Percentiles rank a stretch among this genome's conserved stretches.
phyloP scores from a whole-genome alignment of 2,797 vertebrate genomes.

The Salmo trutta region DNA sequence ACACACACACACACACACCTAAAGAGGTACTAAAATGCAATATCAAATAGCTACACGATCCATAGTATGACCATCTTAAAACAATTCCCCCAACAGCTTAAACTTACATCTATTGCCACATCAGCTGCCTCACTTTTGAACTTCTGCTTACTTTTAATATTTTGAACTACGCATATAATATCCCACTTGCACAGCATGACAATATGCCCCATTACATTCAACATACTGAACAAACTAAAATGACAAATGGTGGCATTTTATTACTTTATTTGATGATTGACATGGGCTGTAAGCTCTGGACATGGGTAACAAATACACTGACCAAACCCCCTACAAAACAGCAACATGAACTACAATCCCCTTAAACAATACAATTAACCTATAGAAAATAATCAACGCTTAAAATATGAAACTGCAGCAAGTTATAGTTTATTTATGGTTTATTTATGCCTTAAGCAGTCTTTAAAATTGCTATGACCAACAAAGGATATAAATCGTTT shows the following conservation, averaged over 20 bases:
- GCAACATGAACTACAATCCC: background rate
- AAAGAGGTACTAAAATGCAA: too few relatives aligned
- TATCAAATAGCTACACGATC: too few relatives aligned
- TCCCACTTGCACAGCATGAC: background rate
- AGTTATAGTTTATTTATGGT: background rate
- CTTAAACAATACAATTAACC: background rate
- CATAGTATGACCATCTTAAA: too few relatives aligned
- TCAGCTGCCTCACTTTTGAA: background rate
- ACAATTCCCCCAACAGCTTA: too few relatives aligned
- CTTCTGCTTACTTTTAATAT: background rate
- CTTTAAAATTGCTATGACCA: background rate
- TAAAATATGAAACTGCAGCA: background rate
- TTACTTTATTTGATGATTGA: conserved; percentile 58
- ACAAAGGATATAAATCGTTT: background rate
- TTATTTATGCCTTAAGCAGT: background rate
- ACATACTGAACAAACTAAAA: background rate
- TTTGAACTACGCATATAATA: background rate
- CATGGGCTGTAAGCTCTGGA: conserved; percentile 1
- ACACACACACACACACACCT: too few relatives aligned
- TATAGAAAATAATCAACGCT: background rate
- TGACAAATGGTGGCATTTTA: background rate
- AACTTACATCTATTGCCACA: background rate
- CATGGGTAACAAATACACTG: background rate
- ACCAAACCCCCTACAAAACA: background rate
- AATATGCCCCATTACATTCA: background rate